These are phyloP conservation scores for Isichthys henryi DNA, from an alignment of 2,113 vertebrate species.

Conservation along the genomic window DNA sequence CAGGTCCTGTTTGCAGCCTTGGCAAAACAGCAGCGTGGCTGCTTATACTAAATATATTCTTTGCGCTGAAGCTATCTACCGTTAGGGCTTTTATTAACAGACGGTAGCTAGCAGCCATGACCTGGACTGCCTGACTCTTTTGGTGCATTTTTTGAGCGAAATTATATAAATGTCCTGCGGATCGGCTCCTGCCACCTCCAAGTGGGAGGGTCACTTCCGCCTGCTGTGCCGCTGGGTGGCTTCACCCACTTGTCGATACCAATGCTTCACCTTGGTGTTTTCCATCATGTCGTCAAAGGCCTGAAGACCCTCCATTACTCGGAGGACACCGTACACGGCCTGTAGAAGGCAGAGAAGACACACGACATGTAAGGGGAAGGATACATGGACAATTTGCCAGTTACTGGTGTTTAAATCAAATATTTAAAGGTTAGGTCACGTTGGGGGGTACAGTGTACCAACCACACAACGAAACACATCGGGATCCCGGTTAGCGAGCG, in stretches of 20 bases:
- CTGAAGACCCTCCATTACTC: slow-evolving; percentile 91
- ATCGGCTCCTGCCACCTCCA: background rate
- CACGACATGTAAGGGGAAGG: background rate
- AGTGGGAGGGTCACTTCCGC: slow-evolving; percentile 15
- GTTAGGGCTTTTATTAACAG: background rate
- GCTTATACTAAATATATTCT: background rate
- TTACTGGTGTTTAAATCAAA: background rate
- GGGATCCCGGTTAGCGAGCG: background rate
- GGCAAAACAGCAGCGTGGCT: background rate
- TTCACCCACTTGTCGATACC: slow-evolving; percentile 80
- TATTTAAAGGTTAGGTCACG: background rate
- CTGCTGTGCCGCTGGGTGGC: slow-evolving; percentile 52
- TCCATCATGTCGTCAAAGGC: slow-evolving; percentile 89
- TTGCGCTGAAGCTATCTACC: background rate
- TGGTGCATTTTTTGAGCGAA: background rate
- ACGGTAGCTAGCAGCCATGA: background rate
- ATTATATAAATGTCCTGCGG: background rate
- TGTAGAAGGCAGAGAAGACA: slow-evolving; percentile 34
- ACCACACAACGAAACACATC: background rate
- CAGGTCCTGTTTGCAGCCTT: background rate
- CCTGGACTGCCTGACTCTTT: background rate
- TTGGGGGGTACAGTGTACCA: background rate
- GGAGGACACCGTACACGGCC: slow-evolving; percentile 88
- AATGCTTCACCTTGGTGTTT: slow-evolving; percentile 76
- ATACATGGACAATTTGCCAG: background rate